A percentile compares a stretch with the other conserved stretches of the same genome.
These are phyloP conservation scores for Melopsittacus undulatus DNA, from an alignment of 2,797 vertebrate species.

Conservation along the genomic window DNA sequence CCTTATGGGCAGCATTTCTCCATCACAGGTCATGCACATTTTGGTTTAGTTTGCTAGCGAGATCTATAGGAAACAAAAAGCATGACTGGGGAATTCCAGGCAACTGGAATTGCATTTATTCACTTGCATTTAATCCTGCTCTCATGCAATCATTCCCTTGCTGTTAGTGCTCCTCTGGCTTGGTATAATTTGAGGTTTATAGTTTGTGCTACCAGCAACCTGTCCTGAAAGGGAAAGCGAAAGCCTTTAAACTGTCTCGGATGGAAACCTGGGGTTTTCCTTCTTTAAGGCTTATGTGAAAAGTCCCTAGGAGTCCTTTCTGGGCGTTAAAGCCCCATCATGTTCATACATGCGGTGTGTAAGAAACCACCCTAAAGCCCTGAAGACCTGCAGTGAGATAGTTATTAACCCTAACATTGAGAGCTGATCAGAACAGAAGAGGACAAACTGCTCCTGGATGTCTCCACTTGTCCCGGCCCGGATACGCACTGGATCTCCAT, in stretches of 20 bases:
- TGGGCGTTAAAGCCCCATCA: not conserved
- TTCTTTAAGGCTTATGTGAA: not conserved
- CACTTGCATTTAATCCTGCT: not conserved
- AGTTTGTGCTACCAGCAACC: not conserved
- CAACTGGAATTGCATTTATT: not conserved
- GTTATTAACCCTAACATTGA: not conserved
- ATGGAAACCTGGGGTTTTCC: conserved; percentile 2
- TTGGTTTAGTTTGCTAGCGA: rapidly evolving
- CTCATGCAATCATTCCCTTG: not conserved
- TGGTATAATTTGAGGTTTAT: not conserved
- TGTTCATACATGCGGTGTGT: not conserved
- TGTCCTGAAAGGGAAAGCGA: not conserved
- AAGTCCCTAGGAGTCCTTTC: not conserved
- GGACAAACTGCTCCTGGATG: not conserved
- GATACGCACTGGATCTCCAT: not conserved
- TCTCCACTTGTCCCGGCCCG: not conserved
- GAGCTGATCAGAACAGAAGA: not conserved
- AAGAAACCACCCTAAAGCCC: not conserved
- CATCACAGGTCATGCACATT: rapidly evolving
- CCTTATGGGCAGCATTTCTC: not conserved
- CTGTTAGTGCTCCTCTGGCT: rapidly evolving
- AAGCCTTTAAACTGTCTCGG: not conserved
- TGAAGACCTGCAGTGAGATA: not conserved
- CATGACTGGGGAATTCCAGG: rapidly evolving
- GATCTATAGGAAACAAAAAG: rapidly evolving